Evolutionary conservation across 2,113 vertebrate species (phyloP).

Genomic region (Eolophus roseicapilla): DNA sequence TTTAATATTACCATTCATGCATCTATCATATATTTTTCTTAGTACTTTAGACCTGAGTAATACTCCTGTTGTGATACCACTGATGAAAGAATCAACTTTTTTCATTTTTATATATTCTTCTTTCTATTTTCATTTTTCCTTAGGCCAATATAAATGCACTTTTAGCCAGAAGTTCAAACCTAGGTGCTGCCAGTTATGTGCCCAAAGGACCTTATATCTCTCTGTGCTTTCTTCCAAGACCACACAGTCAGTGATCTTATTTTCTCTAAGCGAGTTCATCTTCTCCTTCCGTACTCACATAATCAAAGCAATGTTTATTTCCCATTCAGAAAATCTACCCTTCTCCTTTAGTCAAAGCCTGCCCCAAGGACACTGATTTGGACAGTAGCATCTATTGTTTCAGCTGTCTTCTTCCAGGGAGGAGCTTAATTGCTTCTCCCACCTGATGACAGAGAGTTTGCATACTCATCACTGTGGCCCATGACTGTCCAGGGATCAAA

Average conservation of each 20-base stretch:
- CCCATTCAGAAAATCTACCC: not conserved
- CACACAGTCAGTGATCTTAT: not conserved
- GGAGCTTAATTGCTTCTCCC: not conserved
- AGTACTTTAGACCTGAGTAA: not conserved
- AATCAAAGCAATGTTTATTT: not conserved
- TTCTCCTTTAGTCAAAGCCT: not conserved
- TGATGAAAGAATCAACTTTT: not conserved
- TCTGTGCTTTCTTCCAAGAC: not conserved
- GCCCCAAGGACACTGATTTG: not conserved
- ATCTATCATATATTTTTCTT: not conserved
- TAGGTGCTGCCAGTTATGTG: not conserved
- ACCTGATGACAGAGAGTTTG: not conserved
- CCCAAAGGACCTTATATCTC: not conserved
- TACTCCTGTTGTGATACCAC: not conserved
- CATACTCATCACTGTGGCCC: not conserved
- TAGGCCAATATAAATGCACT: not conserved
- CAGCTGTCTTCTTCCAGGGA: not conserved
- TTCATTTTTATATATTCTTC: not conserved
- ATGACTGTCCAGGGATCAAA: not conserved
- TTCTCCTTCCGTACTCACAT: not conserved
- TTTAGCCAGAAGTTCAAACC: not conserved
- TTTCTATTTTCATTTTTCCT: not conserved
- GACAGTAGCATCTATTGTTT: constrained; percentile 18
- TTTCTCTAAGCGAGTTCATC: not conserved
- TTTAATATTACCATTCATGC: not conserved